A percentile compares a stretch with the other conserved stretches of the same genome.
These are phyloP conservation scores for Siphamia tubifer DNA, from an alignment of 2,113 vertebrate species.

Conservation along the genomic window DNA sequence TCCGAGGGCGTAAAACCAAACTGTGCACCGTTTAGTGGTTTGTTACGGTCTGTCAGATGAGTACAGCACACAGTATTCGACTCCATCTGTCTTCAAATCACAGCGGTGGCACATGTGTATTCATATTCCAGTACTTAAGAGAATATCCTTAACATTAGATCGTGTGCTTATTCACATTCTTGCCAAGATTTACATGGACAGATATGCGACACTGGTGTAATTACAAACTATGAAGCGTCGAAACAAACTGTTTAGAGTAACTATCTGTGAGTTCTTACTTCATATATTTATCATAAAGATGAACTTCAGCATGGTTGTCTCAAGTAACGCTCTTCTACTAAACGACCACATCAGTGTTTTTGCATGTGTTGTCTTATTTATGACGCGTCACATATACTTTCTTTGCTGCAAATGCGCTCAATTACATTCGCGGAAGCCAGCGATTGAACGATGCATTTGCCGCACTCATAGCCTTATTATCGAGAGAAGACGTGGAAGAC, in stretches of 20 bases:
- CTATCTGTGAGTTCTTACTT: too few species aligned
- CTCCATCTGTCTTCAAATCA: constrained; percentile 27
- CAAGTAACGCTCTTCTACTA: too few species aligned
- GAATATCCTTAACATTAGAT: too few species aligned
- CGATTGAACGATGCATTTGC: neutral
- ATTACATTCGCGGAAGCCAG: neutral
- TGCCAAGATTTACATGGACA: too few species aligned
- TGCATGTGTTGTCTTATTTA: constrained; percentile 11
- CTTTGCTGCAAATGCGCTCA: neutral
- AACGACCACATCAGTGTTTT: constrained; percentile 8
- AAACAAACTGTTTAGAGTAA: too few species aligned
- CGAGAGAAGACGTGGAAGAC: neutral
- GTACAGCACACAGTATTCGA: too few species aligned
- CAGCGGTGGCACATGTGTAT: constrained; percentile 42
- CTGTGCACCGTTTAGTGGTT: constrained; percentile 35
- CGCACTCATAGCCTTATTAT: too few species aligned
- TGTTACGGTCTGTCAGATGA: neutral
- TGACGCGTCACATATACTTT: neutral
- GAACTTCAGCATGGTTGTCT: too few species aligned
- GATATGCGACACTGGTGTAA: too few species aligned
- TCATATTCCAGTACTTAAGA: constrained; percentile 13
- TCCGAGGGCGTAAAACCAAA: neutral
- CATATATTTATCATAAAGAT: too few species aligned
- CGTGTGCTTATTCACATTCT: too few species aligned
- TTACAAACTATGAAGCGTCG: too few species aligned